Evolutionary conservation across 1,140 invertebrate genomes (phyloP).

Genomic region (Drosophila simulans): DNA sequence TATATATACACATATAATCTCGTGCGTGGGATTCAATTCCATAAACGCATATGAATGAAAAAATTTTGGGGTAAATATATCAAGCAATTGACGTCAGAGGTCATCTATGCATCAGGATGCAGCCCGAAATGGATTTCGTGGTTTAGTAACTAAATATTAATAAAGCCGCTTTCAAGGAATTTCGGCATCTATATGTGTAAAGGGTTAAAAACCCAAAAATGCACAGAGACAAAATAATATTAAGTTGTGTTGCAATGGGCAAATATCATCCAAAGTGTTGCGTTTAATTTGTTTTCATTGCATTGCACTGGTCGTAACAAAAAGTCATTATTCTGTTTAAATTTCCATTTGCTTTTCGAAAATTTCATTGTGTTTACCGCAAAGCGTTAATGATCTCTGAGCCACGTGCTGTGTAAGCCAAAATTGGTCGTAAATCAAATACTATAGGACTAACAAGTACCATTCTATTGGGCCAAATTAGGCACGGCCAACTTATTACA

Average conservation of each 20-base stretch:
- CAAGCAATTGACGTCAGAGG: constrained; percentile 21
- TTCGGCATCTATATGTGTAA: background rate
- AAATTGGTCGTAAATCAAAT: constrained; percentile 40
- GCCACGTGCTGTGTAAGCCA: constrained; percentile 29
- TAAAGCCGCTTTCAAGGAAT: too few relatives aligned
- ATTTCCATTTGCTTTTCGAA: background rate
- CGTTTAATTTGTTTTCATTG: background rate
- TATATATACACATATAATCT: background rate
- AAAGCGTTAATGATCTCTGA: constrained; percentile 9
- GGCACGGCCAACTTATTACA: constrained; percentile 14
- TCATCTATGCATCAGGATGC: background rate
- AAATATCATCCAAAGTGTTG: background rate
- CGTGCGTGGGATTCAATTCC: constrained; percentile 5
- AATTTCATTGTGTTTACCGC: constrained; percentile 5
- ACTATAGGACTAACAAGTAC: constrained; percentile 17
- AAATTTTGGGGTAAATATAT: constrained; percentile 17
- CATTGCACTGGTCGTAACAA: background rate
- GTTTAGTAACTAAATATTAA: too few relatives aligned
- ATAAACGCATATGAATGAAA: background rate
- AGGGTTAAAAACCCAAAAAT: too few relatives aligned
- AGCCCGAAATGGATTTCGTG: too few relatives aligned
- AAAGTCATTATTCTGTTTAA: constrained; percentile 6
- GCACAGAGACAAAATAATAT: background rate
- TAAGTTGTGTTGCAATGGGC: too few relatives aligned
- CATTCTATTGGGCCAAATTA: constrained; percentile 12